Evolutionary conservation across 2,113 vertebrate species (phyloP).

Genomic region (Coracopsis vasa): DNA sequence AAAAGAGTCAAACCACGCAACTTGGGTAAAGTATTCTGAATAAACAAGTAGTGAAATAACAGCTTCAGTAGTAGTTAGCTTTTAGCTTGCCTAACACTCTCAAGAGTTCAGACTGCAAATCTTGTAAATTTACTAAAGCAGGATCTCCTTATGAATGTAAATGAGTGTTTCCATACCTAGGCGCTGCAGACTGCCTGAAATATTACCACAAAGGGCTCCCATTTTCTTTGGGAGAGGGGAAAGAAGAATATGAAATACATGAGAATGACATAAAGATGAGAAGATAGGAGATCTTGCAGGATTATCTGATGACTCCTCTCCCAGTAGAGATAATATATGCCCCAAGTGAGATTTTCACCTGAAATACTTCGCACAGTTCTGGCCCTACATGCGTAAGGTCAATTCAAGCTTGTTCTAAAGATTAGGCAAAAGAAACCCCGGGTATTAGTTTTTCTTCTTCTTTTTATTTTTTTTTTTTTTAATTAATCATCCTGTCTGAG

Average conservation of each 20-base stretch:
- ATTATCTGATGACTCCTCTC: not conserved
- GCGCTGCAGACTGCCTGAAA: not conserved
- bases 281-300: not conserved
- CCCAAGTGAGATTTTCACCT: not conserved
- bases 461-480: not conserved
- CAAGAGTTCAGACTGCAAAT: not conserved
- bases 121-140: not conserved
- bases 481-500: not conserved
- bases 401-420: not conserved
- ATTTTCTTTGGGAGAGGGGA: not conserved
- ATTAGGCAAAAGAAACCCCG: not conserved
- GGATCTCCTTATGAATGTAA: not conserved
- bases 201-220: not conserved
- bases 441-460: not conserved
- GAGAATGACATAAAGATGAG: not conserved
- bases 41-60: not conserved
- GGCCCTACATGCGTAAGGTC: not conserved
- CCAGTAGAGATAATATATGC: not conserved
- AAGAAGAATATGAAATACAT: not conserved
- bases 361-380: not conserved
- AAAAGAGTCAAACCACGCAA: not conserved
- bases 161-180: not conserved
- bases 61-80: not conserved
- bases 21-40: not conserved
- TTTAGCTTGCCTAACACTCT: not conserved